These are phyloP conservation scores for Rhadina sibilatrix DNA, from an alignment of 2,113 vertebrate species.

Conservation along the genomic window DNA sequence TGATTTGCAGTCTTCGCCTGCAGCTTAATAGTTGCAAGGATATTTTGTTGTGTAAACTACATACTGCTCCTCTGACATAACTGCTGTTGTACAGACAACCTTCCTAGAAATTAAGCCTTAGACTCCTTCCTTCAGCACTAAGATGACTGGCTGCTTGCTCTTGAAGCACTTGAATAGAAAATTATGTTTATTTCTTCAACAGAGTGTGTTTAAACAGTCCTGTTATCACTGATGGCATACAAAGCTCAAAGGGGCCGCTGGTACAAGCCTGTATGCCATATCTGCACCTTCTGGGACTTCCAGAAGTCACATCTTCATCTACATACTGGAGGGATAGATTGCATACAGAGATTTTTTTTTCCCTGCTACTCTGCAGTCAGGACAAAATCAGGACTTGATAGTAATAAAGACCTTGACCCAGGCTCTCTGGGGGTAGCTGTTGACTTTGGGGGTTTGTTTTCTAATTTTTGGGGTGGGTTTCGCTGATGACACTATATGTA, in stretches of 20 bases:
- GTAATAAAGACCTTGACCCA: neutral
- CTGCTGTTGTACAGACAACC: neutral
- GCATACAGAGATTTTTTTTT: rapidly evolving
- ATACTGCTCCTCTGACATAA: neutral
- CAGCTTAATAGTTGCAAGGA: neutral
- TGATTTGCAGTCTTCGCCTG: neutral
- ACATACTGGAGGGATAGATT: neutral
- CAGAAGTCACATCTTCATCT: neutral
- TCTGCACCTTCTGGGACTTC: neutral
- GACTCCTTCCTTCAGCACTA: neutral
- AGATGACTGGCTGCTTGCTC: neutral
- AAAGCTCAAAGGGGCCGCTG: neutral
- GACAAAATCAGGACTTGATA: neutral
- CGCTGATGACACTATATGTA: neutral
- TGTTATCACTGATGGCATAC: neutral
- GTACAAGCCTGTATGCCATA: neutral
- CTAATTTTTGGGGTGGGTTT: neutral
- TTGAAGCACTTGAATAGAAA: neutral
- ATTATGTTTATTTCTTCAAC: neutral
- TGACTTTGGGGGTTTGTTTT: neutral
- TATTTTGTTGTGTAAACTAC: conserved; percentile 30
- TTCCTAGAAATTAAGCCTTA: neutral
- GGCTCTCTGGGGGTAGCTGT: neutral
- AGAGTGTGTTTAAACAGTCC: neutral
- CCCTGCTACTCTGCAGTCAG: neutral